Evolutionary conservation across 1,140 invertebrate species (phyloP).

Genomic region (Drosophila pseudoananassae): DNA sequence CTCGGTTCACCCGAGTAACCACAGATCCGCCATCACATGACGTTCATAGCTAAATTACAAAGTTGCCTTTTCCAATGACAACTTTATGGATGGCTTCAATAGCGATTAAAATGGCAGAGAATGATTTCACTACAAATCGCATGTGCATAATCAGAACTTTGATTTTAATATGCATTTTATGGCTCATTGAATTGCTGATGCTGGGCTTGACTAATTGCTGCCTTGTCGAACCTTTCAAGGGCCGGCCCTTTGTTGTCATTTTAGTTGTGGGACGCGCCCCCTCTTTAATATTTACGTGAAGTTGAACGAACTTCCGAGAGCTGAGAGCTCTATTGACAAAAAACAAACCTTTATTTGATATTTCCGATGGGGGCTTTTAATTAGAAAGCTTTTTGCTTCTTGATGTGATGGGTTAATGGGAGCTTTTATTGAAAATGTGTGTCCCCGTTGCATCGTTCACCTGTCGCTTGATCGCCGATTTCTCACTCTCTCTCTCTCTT

Average conservation of each 20-base stretch:
- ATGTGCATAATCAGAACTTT: constrained; percentile 1
- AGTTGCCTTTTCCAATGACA: constrained; percentile 3
- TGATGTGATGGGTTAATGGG: constrained; percentile 2
- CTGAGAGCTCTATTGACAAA: neutral
- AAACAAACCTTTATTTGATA: constrained; percentile 36
- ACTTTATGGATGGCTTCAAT: constrained; percentile 32
- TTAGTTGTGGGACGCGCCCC: constrained; percentile 46
- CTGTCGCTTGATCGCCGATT: constrained; percentile 13
- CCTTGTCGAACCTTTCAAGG: constrained; percentile 11
- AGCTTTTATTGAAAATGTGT: constrained; percentile 46
- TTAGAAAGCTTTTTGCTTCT: constrained; percentile 19
- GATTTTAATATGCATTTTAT: constrained; percentile 22
- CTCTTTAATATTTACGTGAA: constrained; percentile 20
- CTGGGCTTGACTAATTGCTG: neutral
- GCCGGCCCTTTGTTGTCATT: neutral
- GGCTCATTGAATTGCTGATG: constrained; percentile 29
- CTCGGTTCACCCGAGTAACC: constrained; percentile 13
- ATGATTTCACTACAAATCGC: constrained; percentile 20
- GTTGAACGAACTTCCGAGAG: constrained; percentile 68
- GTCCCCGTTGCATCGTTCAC: constrained; percentile 33
- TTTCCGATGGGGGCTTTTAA: constrained; percentile 48
- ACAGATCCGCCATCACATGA: constrained; percentile 42
- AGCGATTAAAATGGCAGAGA: constrained; percentile 16
- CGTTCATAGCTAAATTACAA: constrained; percentile 13
- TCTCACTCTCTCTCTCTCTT: constrained; percentile 18